These are phyloP conservation scores for Platyrinchus mystaceus DNA, from an alignment of 2,797 vertebrate genomes.

Conservation along the genomic window DNA sequence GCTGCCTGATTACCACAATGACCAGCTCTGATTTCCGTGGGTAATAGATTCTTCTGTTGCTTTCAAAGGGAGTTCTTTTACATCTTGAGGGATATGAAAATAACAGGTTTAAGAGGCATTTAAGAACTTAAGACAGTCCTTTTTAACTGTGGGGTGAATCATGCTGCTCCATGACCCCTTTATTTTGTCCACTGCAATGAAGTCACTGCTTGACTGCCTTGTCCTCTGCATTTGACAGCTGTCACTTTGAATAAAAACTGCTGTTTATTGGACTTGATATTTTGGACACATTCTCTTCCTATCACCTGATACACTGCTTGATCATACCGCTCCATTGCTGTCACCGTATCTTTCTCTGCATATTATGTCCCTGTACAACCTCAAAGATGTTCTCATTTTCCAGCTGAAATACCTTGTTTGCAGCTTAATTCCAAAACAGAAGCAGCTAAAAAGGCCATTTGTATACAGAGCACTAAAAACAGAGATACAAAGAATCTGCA, in stretches of 20 bases:
- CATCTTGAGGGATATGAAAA: neutral
- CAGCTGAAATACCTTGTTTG: conserved; percentile 18
- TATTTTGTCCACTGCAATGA: conserved; percentile 15
- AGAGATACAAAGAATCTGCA: neutral
- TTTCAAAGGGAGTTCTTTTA: neutral
- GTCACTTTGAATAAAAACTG: conserved; percentile 54
- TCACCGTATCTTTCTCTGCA: conserved; percentile 20
- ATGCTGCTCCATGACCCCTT: neutral
- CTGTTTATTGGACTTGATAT: conserved; percentile 5
- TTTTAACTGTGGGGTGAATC: neutral
- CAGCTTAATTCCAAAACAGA: conserved; percentile 41
- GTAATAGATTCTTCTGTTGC: neutral
- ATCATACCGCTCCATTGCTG: neutral
- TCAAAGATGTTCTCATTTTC: conserved; percentile 50
- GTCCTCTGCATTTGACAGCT: conserved; percentile 20
- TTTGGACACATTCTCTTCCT: conserved; percentile 19
- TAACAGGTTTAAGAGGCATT: neutral
- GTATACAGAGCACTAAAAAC: neutral
- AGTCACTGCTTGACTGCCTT: neutral
- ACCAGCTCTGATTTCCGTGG: neutral
- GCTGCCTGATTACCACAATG: neutral
- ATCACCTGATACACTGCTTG: conserved; percentile 29
- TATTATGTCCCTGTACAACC: neutral
- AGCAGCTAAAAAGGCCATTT: neutral
- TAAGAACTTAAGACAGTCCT: neutral